These are phyloP conservation scores for Lacerta bilineata DNA, from an alignment of 2,797 vertebrate species.

Conservation along the genomic window DNA sequence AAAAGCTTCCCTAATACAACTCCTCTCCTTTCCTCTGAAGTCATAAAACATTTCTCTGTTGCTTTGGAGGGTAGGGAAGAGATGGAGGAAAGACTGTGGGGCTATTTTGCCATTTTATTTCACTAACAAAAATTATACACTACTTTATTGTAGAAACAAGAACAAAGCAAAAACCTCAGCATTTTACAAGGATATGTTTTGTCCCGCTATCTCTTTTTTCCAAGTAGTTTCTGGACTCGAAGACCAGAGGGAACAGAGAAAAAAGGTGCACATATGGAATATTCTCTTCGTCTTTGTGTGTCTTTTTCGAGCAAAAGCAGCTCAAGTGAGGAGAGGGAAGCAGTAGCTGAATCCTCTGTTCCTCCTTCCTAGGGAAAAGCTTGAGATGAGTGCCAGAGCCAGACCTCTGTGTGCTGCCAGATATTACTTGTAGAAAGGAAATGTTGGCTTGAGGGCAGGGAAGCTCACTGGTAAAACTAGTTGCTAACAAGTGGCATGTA, in stretches of 20 bases:
- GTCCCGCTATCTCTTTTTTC: not conserved
- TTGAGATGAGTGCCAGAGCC: not conserved
- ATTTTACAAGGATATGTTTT: no score
- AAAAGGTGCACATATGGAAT: not conserved
- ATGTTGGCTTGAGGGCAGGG: not conserved
- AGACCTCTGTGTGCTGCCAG: not conserved
- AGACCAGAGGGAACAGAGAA: not conserved
- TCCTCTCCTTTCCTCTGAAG: no score
- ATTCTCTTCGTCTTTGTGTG: not conserved
- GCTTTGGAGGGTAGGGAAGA: no score
- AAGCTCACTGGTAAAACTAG: not conserved
- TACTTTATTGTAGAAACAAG: no score
- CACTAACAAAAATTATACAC: no score
- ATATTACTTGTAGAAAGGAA: not conserved
- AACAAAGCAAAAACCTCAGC: no score
- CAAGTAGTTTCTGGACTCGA: not conserved
- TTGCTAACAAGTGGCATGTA: not conserved
- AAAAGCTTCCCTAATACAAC: no score
- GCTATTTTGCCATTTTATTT: no score
- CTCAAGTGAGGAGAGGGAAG: not conserved
- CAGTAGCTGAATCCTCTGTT: not conserved
- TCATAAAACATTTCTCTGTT: no score
- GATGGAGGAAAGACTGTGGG: no score
- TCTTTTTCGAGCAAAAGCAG: not conserved
- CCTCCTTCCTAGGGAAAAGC: not conserved